Base-by-base conservation (phyloP, 1,140 invertebrate genomes). In the Drosophila orosa region DNA sequence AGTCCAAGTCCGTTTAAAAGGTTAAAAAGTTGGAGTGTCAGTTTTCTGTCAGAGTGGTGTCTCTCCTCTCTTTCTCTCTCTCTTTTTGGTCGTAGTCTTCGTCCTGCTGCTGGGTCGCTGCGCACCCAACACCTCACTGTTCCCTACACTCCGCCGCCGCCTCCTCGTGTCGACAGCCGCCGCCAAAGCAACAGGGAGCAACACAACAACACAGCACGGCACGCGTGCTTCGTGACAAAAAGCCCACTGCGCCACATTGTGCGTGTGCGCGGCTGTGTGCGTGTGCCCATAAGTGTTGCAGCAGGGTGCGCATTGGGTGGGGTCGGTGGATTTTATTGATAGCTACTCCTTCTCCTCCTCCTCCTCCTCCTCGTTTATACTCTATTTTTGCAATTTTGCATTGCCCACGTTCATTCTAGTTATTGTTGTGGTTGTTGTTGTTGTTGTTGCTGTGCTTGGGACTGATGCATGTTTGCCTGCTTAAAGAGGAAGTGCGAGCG, bases 131-230 rank as follows among this genome's bases (percentile, higher is more conserved):
- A 50, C 45, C 45, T 39, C 22, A 4, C 39, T 22, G 37, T 9
- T 19, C 10, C 10, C 31, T 47, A 10, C 39, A 40, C 19, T 33
- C 29, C 58, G 9, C 42, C 52, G 47, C 48, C 50, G 29, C 40
- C 61, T 45, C 67, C 65, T 42, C 60, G 45, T 27, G 44, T 37
- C 22, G 63, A 33, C 63, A 67, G 29, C 59, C 60, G 35, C 50
- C 78, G 59, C 78, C 44, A 50, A 31, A 25, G 40, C 67, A 78
- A 74, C 80, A 57, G 52, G 55, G 15, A 39, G 60, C 60, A 27
- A 42, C 60, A 63, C 60, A 10, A 24, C 35, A 40, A 31, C 35
- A 57, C 55, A 60, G 35, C 60, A 47, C 25, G 65, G 48, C 65
- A 31, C 50, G 35, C 45, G 48, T 65, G 79, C 58, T 33, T 33